phyloP scores from a whole-genome alignment of 2,113 vertebrate species.

The Oncorhynchus mykiss region DNA sequence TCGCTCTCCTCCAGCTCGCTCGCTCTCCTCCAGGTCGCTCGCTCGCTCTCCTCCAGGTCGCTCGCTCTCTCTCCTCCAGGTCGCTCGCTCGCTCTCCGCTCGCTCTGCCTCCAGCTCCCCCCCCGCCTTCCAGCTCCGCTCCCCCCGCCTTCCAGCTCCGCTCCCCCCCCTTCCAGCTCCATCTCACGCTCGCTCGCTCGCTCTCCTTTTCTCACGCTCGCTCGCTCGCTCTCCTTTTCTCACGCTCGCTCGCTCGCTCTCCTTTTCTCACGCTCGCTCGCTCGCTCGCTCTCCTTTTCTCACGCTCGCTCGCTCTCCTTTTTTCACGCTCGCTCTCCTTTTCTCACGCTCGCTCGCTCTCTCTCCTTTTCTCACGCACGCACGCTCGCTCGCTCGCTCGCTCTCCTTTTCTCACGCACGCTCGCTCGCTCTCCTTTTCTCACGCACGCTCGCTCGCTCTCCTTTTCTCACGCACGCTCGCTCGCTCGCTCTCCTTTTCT shows the following conservation, averaged over 20 bases:
- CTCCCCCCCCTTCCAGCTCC: no score
- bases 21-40: no score
- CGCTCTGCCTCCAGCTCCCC: no score
- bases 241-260: constrained; percentile 4
- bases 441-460: neutral
- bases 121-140: no score
- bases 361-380: constrained; percentile 6
- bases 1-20: no score
- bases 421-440: neutral
- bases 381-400: neutral
- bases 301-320: neutral
- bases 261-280: no score
- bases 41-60: no score
- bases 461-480: neutral
- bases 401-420: no score
- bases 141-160: no score
- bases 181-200: neutral
- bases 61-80: no score
- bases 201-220: neutral
- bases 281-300: no score
- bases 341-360: neutral
- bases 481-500: neutral
- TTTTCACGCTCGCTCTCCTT: neutral
- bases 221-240: neutral
- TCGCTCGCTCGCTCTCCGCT: no score